These are phyloP conservation scores for Troilus luridus DNA, from an alignment of 2,888 invertebrate genomes.

Conservation along the genomic window DNA sequence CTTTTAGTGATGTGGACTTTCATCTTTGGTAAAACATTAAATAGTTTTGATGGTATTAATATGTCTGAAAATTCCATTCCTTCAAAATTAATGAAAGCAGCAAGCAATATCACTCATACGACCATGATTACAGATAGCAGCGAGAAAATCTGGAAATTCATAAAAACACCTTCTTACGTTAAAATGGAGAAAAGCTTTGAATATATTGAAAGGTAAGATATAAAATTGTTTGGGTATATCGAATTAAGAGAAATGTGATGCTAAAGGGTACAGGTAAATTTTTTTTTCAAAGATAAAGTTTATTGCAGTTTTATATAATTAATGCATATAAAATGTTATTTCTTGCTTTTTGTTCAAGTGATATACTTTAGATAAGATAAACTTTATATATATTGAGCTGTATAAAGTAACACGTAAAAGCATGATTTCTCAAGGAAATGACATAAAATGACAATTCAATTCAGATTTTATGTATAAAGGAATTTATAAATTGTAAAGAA, in stretches of 20 bases:
- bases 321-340: too few relatives aligned
- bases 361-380: too few relatives aligned
- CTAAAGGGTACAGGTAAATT: too few relatives aligned
- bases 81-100: slow-evolving; percentile 79
- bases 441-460: neutral
- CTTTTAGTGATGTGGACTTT: slow-evolving; percentile 80
- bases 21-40: slow-evolving; percentile 79
- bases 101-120: slow-evolving; percentile 80
- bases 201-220: slow-evolving; percentile 75
- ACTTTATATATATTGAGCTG: too few relatives aligned
- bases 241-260: too few relatives aligned
- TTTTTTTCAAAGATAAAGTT: too few relatives aligned
- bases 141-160: slow-evolving; percentile 78
- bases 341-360: too few relatives aligned
- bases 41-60: slow-evolving; percentile 77
- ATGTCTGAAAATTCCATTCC: slow-evolving; percentile 75
- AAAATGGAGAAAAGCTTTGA: slow-evolving; percentile 78
- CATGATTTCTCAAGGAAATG: neutral
- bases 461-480: neutral
- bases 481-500: neutral
- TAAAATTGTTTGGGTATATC: neutral
- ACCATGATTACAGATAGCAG: slow-evolving; percentile 81
- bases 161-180: slow-evolving; percentile 81
- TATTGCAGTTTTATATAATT: too few relatives aligned
- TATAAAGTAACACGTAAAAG: too few relatives aligned